Evolutionary conservation across 2,888 invertebrate species (phyloP).

Genomic region (Timandra comae): DNA sequence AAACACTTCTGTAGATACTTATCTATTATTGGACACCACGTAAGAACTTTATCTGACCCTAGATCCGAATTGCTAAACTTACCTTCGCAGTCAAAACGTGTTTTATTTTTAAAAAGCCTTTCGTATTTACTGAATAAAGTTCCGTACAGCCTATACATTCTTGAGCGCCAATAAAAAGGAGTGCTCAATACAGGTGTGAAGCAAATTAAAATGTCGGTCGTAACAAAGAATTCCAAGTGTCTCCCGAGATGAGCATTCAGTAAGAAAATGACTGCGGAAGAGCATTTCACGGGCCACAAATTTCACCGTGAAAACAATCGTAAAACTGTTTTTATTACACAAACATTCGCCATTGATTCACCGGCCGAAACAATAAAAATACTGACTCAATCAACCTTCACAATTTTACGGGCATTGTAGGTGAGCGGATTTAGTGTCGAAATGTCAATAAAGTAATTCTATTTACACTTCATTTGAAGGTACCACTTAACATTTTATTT

Average conservation of each 20-base stretch:
- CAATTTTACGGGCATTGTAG: constrained; percentile 66
- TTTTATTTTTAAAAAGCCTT: too few species aligned
- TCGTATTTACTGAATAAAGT: neutral
- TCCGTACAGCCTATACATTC: neutral
- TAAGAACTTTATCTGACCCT: too few species aligned
- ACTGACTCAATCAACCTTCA: constrained; percentile 74
- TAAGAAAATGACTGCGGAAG: constrained; percentile 59
- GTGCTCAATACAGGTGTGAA: constrained; percentile 31
- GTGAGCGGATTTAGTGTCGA: constrained; percentile 66
- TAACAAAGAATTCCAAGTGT: constrained; percentile 47
- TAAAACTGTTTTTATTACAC: constrained; percentile 71
- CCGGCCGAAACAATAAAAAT: constrained; percentile 73
- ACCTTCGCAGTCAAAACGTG: too few species aligned
- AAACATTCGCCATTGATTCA: constrained; percentile 75
- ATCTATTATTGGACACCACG: too few species aligned
- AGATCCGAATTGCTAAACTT: too few species aligned
- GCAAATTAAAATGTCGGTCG: constrained; percentile 29
- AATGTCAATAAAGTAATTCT: constrained; percentile 60
- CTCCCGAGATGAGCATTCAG: constrained; percentile 47
- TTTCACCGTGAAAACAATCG: constrained; percentile 73
- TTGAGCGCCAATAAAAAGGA: constrained; percentile 10
- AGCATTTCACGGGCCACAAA: constrained; percentile 73
- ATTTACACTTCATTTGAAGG: constrained; percentile 48
- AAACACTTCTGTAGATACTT: too few species aligned
- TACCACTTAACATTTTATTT: too few species aligned